Base-by-base conservation (phyloP, 2,113 vertebrate genomes). In the Psettodes erumei region DNA sequence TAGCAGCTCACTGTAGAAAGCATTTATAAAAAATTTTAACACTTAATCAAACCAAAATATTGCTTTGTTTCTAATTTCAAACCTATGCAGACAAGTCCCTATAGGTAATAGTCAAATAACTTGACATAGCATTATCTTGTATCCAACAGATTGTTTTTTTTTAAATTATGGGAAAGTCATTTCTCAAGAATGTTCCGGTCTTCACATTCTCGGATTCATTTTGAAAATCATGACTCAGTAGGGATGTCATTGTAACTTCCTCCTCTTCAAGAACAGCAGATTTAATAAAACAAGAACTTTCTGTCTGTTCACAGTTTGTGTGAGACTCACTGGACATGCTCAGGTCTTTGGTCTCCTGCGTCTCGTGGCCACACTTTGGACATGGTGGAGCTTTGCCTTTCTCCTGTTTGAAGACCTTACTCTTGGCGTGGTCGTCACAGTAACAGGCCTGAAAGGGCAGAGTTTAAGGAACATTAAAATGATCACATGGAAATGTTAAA, bases 371-470 rank as follows among this genome's bases (percentile, higher is more conserved):
- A 79, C 98, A 99, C 82, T 99, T 99, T 8, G 98, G 98, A 75
- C 98, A 99, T 0, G 98, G 98, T 28, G 96, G 98, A 3, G 94
- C 94, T 83, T 96, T 98, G 59, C 98, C 97, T 64, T 98, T 99
- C 82, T 99, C 98, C 68, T 99, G 96, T 82, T 99, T 99, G 86
- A 98, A 99, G 28, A 99, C 97, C 72, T 99, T 99, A 89, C 98
- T 99, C 58, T 97, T 95, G 71, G 96, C 95, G 0, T 99, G 98
- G 63, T 99, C 98, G 0, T 97, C 97, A 86, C 98, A 99, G 82
- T 96, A 99, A 81, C 97, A 99, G 63, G 97, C 96, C 98, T 99
- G 86, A 12, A 21, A 45, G 42, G 19, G 65, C 8, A 63, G 27
- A 45, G 54, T 2, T 13, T 9, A 25, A 33, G 8, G 0, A 12